These are phyloP conservation scores for Hippocampus zosterae DNA, from an alignment of 2,113 vertebrate genomes.

Conservation along the genomic window DNA sequence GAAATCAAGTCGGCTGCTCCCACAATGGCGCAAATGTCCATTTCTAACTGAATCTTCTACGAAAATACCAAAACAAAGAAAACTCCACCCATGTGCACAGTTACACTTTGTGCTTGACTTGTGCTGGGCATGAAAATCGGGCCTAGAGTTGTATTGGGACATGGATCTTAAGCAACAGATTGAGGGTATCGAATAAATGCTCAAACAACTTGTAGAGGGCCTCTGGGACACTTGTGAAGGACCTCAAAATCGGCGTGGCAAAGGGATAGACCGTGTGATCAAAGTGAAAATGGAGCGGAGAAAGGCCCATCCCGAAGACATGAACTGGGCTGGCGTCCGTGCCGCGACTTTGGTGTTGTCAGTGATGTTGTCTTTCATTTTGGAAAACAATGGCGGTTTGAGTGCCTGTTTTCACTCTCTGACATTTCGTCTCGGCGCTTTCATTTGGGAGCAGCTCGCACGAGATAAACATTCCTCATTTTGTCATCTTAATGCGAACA, in stretches of 20 bases:
- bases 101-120: too few relatives aligned
- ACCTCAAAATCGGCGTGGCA: not conserved
- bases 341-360: conserved; percentile 6
- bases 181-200: too few relatives aligned
- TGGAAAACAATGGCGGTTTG: conserved; percentile 48
- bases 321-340: conserved; percentile 7
- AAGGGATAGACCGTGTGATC: not conserved
- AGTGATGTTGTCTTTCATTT: conserved; percentile 42
- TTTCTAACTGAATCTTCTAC: too few relatives aligned
- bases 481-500: not conserved
- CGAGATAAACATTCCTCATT: not conserved
- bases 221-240: not conserved
- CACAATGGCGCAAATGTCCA: too few relatives aligned
- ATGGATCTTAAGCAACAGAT: too few relatives aligned
- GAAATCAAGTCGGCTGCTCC: too few relatives aligned
- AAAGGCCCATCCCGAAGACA: conserved; percentile 9
- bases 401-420: conserved; percentile 40
- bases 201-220: too few relatives aligned
- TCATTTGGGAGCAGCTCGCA: not conserved
- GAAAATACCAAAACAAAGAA: too few relatives aligned
- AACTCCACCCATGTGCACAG: too few relatives aligned
- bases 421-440: not conserved
- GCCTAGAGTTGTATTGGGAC: too few relatives aligned
- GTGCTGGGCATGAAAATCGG: too few relatives aligned
- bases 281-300: conserved; percentile 4